These are phyloP conservation scores for Polyergus mexicanus DNA, from an alignment of 1,140 invertebrate genomes.

Conservation along the genomic window DNA sequence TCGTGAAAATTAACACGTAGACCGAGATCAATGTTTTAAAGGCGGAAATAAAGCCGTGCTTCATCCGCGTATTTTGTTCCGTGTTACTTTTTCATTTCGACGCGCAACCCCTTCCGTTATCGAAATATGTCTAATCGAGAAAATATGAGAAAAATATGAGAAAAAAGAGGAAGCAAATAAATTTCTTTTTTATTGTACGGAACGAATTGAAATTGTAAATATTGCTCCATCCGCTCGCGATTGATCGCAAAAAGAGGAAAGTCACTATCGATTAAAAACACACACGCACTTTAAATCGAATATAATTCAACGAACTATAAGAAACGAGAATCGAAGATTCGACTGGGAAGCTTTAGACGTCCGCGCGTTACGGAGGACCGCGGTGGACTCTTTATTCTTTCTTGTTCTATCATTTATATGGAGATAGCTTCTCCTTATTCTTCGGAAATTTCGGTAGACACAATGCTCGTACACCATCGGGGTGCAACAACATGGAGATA, in stretches of 20 bases:
- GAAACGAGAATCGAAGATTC: neutral
- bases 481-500: neutral
- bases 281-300: conserved; percentile 2
- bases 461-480: neutral
- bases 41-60: neutral
- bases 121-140: neutral
- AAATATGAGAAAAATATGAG: no score
- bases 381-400: conserved; percentile 10
- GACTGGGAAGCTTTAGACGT: conserved; percentile 1
- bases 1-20: neutral
- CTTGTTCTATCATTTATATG: conserved; percentile 3
- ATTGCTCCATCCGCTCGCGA: neutral
- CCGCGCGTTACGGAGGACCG: neutral
- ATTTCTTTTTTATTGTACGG: neutral
- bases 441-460: conserved; percentile 2
- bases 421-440: neutral
- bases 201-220: neutral
- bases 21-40: neutral
- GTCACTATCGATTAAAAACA: neutral
- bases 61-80: neutral
- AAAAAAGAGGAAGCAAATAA: neutral
- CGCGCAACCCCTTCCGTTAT: neutral
- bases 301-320: neutral
- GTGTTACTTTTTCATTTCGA: neutral
- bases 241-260: no score